phyloP scores from a whole-genome alignment of 2,113 vertebrate species.

The Lepisosteus oculatus region DNA sequence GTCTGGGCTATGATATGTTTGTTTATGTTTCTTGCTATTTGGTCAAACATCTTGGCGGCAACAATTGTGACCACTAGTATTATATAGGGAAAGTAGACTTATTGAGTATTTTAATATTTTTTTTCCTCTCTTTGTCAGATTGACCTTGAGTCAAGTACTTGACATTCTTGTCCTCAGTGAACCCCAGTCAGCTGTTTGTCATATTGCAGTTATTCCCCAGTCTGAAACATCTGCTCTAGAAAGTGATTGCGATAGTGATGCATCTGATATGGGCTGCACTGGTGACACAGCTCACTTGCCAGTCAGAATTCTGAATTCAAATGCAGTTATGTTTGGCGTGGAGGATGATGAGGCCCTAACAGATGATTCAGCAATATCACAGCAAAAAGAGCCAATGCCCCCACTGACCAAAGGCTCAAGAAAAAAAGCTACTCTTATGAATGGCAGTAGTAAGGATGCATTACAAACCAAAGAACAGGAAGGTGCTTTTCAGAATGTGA shows the following conservation, averaged over 20 bases:
- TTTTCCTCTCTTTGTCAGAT: too few relatives aligned
- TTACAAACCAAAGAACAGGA: not conserved
- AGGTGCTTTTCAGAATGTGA: not conserved
- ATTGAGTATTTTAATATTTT: too few relatives aligned
- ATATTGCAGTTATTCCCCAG: conserved; percentile 11
- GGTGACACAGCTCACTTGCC: not conserved
- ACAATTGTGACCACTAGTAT: too few relatives aligned
- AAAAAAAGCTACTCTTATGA: not conserved
- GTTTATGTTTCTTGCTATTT: too few relatives aligned
- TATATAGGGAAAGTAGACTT: too few relatives aligned
- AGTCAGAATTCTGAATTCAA: not conserved
- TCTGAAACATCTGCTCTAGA: not conserved
- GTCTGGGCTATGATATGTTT: too few relatives aligned
- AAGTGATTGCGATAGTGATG: conserved; percentile 1
- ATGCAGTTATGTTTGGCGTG: not conserved
- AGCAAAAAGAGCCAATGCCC: not conserved
- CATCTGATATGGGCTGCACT: conserved; percentile 1
- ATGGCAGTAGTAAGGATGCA: not conserved
- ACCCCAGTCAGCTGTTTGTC: not conserved
- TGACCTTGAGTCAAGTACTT: conserved; percentile 3
- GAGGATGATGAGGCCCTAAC: not conserved
- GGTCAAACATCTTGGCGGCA: too few relatives aligned
- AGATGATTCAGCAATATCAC: not conserved
- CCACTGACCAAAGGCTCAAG: not conserved
- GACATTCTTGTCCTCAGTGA: not conserved